Evolutionary conservation across 2,113 vertebrate species (phyloP).

Genomic region (Dinomys branickii): DNA sequence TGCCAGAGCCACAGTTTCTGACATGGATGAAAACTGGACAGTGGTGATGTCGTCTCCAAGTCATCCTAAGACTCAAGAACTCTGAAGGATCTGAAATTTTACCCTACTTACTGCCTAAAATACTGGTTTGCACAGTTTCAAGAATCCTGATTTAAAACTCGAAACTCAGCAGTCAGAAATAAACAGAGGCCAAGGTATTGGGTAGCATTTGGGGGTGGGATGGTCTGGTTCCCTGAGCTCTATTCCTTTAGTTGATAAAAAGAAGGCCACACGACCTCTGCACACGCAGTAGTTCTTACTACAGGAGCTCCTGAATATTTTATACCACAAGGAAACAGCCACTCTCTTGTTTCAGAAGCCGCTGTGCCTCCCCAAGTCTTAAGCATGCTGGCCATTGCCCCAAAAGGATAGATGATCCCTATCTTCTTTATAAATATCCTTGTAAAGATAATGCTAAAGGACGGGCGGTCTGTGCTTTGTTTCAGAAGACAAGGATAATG

Average conservation of each 20-base stretch:
- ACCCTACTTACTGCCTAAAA: not conserved
- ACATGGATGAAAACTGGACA: not conserved
- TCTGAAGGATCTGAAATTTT: not conserved
- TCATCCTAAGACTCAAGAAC: not conserved
- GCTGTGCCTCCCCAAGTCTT: not conserved
- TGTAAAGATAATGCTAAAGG: not conserved
- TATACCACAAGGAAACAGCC: not conserved
- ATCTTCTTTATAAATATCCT: not conserved
- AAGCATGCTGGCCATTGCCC: not conserved
- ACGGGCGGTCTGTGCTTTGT: not conserved
- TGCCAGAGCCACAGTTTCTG: not conserved
- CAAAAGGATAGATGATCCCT: not conserved
- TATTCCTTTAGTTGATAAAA: not conserved
- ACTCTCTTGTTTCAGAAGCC: not conserved
- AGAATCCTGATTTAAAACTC: not conserved
- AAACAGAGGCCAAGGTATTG: not conserved
- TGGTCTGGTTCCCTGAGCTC: not conserved
- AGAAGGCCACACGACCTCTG: not conserved
- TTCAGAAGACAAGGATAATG: not conserved
- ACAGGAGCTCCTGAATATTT: not conserved
- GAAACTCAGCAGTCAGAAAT: not conserved
- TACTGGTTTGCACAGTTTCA: not conserved
- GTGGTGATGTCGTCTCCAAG: not conserved
- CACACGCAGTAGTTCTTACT: not conserved
- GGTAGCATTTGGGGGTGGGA: not conserved